phyloP scores from a whole-genome alignment of 2,888 invertebrate species.

The Spodoptera littoralis region DNA sequence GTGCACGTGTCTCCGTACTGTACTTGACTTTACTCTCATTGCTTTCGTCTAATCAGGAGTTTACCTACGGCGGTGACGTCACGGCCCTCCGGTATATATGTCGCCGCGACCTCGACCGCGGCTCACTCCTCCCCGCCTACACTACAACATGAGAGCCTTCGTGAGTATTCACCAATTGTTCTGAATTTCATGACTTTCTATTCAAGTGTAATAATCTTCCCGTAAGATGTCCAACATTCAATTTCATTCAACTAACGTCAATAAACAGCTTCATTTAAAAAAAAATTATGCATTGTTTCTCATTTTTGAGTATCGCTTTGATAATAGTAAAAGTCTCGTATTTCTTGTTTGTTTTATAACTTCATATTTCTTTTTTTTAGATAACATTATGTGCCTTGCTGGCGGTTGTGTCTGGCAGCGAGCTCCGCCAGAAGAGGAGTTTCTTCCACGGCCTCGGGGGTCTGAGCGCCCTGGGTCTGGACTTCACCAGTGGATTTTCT shows the following conservation, averaged over 20 bases:
- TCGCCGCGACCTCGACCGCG: conserved; percentile 52
- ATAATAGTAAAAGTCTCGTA: too few relatives aligned
- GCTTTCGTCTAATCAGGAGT: conserved; percentile 3
- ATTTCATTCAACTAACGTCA: too few relatives aligned
- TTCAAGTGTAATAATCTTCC: neutral
- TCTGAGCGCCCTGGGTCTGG: conserved; percentile 27
- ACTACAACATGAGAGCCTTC: conserved; percentile 66
- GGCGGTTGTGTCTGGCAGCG: conserved; percentile 58
- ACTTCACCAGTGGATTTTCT: conserved; percentile 31
- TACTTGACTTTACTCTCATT: too few relatives aligned
- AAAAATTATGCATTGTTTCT: too few relatives aligned
- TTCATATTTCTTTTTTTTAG: conserved; percentile 35
- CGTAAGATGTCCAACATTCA: too few relatives aligned
- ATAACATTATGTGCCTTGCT: conserved; percentile 58
- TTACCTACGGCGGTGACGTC: conserved; percentile 43
- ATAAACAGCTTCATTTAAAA: too few relatives aligned
- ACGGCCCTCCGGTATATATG: conserved; percentile 54
- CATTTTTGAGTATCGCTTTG: too few relatives aligned
- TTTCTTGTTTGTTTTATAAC: too few relatives aligned
- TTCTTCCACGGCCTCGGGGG: conserved; percentile 28
- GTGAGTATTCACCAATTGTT: conserved; percentile 61
- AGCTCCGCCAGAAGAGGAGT: conserved; percentile 68
- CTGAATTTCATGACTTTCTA: conserved; percentile 3
- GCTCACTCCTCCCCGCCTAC: conserved; percentile 42
- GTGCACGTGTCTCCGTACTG: too few relatives aligned